A percentile compares a stretch with the other conserved stretches of the same genome.
Conservation (phyloP, 2,888 invertebrate species). For the Boloria euphrosyne region DNA sequence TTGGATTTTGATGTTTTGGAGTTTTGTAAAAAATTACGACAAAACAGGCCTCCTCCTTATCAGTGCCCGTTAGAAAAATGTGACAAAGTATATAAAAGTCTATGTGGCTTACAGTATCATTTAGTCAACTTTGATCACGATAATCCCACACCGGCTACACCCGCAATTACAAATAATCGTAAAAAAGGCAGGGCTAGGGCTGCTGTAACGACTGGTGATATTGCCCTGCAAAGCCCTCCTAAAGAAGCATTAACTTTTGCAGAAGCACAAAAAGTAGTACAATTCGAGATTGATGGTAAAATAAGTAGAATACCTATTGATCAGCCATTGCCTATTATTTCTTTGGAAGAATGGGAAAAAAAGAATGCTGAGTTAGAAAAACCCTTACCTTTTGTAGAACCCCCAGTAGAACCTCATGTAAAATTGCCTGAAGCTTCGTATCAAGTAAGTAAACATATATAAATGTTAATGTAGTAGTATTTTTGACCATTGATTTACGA, state of each 20-base stretch:
- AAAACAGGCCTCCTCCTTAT: conserved; percentile 91
- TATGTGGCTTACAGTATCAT: conserved; percentile 93
- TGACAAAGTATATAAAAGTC: conserved; percentile 92
- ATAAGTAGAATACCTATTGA: conserved; percentile 85
- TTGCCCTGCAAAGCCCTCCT: conserved; percentile 76
- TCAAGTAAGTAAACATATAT: conserved; percentile 52
- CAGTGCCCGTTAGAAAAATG: conserved; percentile 93
- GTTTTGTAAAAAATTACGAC: conserved; percentile 91
- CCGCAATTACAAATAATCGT: conserved; percentile 83
- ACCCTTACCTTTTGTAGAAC: conserved; percentile 69
- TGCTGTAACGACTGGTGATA: conserved; percentile 82
- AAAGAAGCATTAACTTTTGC: conserved; percentile 90
- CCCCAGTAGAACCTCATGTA: conserved; percentile 71
- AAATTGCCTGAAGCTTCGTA: conserved; percentile 76
- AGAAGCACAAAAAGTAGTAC: conserved; percentile 92
- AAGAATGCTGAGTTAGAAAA: conserved; percentile 74
- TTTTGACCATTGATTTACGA: not conserved
- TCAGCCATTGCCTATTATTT: conserved; percentile 86
- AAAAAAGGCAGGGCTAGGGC: conserved; percentile 84
- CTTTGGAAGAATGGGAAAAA: conserved; percentile 85
- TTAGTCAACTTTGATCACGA: conserved; percentile 93
- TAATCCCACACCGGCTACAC: conserved; percentile 86
- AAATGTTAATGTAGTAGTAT: not conserved
- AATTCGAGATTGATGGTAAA: conserved; percentile 92
- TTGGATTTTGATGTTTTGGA: conserved; percentile 93